These are phyloP conservation scores for Hyposmocoma kahamanoa DNA, from an alignment of 1,140 invertebrate genomes.

Conservation along the genomic window DNA sequence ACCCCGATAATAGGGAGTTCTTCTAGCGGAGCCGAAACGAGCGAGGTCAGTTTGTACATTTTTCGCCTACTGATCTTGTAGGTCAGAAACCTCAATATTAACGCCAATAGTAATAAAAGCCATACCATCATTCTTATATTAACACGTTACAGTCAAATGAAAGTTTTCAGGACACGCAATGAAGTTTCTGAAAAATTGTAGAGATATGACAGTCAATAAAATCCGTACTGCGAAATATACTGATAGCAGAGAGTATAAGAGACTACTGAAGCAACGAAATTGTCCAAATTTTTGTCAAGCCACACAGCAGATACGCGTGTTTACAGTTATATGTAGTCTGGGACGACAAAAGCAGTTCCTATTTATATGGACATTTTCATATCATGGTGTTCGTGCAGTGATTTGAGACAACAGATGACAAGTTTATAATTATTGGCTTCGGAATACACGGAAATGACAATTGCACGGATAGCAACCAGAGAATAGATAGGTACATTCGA, in stretches of 20 bases:
- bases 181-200: no score
- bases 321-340: not conserved
- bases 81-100: constrained; percentile 26
- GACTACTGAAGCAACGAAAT: no score
- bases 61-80: constrained; percentile 37
- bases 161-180: no score
- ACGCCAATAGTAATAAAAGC: constrained; percentile 23
- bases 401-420: constrained; percentile 17
- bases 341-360: constrained; percentile 12
- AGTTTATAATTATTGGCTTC: constrained; percentile 35
- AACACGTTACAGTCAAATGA: no score
- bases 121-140: constrained; percentile 30
- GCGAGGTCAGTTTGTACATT: constrained; percentile 40
- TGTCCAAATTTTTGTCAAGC: not conserved
- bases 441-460: constrained; percentile 13
- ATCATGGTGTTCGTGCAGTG: constrained; percentile 5
- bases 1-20: constrained; percentile 40
- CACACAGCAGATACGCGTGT: not conserved
- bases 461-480: no score
- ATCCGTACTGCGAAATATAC: no score
- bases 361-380: constrained; percentile 39
- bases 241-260: no score
- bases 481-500: no score
- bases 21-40: constrained; percentile 13
- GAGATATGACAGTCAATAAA: no score